Percentiles rank a stretch among this genome's conserved stretches.
These are phyloP conservation scores for Drosophila nigrodunni DNA, from an alignment of 1,140 invertebrate species.

Conservation along the genomic window DNA sequence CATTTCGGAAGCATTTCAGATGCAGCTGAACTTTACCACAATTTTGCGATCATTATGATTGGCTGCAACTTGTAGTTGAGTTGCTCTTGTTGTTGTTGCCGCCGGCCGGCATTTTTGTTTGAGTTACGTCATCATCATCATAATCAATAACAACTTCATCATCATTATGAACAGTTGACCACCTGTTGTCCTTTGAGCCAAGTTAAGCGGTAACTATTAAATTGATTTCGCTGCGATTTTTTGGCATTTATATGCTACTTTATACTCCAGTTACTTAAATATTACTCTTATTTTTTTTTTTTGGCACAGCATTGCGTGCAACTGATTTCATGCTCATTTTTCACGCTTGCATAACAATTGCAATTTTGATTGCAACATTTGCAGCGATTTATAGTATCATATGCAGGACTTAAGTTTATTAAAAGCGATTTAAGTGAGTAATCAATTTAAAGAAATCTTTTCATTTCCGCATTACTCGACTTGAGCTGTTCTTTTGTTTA, in stretches of 20 bases:
- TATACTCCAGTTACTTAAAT: slow-evolving; percentile 5
- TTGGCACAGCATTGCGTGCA: slow-evolving; percentile 55
- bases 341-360: slow-evolving; percentile 73
- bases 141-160: slow-evolving; percentile 19
- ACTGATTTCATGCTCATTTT: slow-evolving; percentile 47
- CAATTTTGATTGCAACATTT: slow-evolving; percentile 74
- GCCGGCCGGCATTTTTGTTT: slow-evolving; percentile 40
- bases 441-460: no score
- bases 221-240: slow-evolving; percentile 59
- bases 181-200: slow-evolving; percentile 75
- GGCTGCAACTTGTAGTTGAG: slow-evolving; percentile 21
- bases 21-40: slow-evolving; percentile 77
- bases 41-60: slow-evolving; percentile 76
- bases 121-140: slow-evolving; percentile 22
- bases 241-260: slow-evolving; percentile 29
- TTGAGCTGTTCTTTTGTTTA: no score
- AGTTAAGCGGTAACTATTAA: slow-evolving; percentile 69
- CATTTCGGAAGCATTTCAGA: slow-evolving; percentile 78
- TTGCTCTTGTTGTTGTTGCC: slow-evolving; percentile 25
- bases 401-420: no score
- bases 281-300: slow-evolving; percentile 40
- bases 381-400: slow-evolving; percentile 7
- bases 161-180: slow-evolving; percentile 45
- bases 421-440: no score
- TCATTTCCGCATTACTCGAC: no score